Evolutionary conservation across 2,797 vertebrate genomes (phyloP).

Genomic region (Hydrolagus colliei): DNA sequence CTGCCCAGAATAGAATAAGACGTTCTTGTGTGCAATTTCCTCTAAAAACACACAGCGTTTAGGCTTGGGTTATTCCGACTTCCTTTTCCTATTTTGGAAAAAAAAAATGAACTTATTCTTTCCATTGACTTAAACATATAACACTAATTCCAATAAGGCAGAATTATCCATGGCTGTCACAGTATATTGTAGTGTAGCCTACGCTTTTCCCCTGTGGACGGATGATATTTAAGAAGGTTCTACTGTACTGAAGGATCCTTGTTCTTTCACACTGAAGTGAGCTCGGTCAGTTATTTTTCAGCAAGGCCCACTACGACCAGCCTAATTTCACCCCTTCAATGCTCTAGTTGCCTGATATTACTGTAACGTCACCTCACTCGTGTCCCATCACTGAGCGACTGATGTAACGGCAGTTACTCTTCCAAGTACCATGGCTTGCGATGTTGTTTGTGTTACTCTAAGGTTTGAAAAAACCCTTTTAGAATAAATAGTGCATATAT

Average conservation of each 20-base stretch:
- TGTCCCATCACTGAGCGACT: no score
- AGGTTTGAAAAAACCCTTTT: no score
- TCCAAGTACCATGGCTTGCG: no score
- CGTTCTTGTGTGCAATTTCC: constrained; percentile 18
- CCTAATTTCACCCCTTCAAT: constrained; percentile 6
- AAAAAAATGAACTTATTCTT: neutral
- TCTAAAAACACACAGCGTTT: neutral
- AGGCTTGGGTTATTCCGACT: neutral
- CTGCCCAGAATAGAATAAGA: neutral
- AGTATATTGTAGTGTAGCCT: constrained; percentile 1
- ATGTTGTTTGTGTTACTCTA: no score
- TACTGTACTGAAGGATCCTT: constrained; percentile 14
- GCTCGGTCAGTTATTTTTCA: constrained; percentile 6
- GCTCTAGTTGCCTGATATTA: neutral
- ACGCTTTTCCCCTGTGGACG: neutral
- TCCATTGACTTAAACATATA: constrained; percentile 21
- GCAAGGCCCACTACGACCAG: neutral
- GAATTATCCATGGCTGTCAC: constrained; percentile 23
- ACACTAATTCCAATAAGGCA: constrained; percentile 15
- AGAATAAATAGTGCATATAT: no score
- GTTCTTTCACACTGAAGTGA: neutral
- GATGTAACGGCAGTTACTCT: no score
- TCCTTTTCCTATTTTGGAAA: constrained; percentile 15
- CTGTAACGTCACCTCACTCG: no score
- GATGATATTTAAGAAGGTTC: constrained; percentile 25